Evolutionary conservation across 2,797 vertebrate genomes (phyloP), one percentile per base, ranked within the genome.

Genomic region (Lophotriccus pileatus): DNA sequence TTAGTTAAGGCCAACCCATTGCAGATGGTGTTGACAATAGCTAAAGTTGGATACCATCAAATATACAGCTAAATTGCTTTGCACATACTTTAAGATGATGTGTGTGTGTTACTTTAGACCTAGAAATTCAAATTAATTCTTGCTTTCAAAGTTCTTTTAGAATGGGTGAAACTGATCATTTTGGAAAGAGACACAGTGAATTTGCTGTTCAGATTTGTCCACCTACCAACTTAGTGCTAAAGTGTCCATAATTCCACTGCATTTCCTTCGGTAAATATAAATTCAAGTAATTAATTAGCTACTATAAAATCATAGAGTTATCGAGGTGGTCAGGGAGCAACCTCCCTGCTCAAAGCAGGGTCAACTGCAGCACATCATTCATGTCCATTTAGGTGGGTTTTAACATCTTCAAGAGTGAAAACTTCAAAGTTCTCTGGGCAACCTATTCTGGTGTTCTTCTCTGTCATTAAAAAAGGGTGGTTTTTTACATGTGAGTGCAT

Each of bases 391-490:
- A 25, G 21, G 6, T 72, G 21, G 17, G 8, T 55, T 85, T 83
- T 14, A 36, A 6, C 36, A 56, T 39, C 16, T 86, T 9, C 13
- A 47, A 14, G 6, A 20, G 6, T 28, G 17, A 30, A 56, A 24
- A 30, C 11, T 43, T 68, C 15, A 15, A 63, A 4, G 14, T 69
- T 56, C 36, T 69, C 32, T 49, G 63, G 15, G 19, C 18, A 69
- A 18, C 18, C 15, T 53, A 6, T 53, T 83, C 27, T 49, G 10
- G 4, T 59, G 50, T 80, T 88, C 41, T 43, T 39, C n/a, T 55
- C 25, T 9, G 13, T 80, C 4, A 30, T 22, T 58, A 53, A 46
- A 69, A 67, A 58, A 17, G 2, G 1, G 0, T 0, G 12, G 6
- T 53, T 84, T 49, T 5, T 50, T 69, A 24, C 2, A 1, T 52